phyloP scores from a whole-genome alignment of 2,113 vertebrate genomes.

The Ancistrus triradiatus region DNA sequence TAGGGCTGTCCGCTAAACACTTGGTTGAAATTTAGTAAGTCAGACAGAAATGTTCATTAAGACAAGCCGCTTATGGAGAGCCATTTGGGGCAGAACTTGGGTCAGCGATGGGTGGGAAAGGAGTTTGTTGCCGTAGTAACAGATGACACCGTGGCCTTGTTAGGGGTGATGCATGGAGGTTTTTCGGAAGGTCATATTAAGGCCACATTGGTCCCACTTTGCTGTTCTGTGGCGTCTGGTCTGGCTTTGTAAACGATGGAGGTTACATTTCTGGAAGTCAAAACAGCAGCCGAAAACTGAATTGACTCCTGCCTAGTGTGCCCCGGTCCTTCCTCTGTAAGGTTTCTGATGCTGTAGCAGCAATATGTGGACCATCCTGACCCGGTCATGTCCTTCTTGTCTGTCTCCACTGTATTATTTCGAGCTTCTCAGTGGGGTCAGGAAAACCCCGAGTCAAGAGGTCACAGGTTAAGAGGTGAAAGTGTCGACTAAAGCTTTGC shows the following conservation, averaged over 20 bases:
- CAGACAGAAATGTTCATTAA: too few species aligned
- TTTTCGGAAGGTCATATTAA: conserved; percentile 15
- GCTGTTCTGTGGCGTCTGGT: too few species aligned
- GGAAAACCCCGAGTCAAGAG: conserved; percentile 21
- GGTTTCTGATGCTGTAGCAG: too few species aligned
- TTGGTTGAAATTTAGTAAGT: too few species aligned
- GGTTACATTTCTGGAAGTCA: too few species aligned
- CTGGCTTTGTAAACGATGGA: too few species aligned
- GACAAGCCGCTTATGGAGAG: neutral
- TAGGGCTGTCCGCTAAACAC: too few species aligned
- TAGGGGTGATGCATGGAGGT: neutral
- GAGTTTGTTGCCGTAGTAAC: neutral
- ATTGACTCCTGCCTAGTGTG: too few species aligned
- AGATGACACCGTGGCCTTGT: neutral
- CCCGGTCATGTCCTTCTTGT: neutral
- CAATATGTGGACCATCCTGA: neutral
- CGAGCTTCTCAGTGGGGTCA: conserved; percentile 1
- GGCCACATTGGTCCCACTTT: too few species aligned
- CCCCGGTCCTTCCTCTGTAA: too few species aligned
- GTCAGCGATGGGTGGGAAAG: neutral
- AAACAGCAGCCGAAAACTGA: too few species aligned
- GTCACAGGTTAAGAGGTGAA: conserved; percentile 30
- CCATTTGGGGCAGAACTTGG: neutral
- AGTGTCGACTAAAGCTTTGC: conserved; percentile 14
- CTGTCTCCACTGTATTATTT: neutral